Evolutionary conservation across 2,797 vertebrate genomes (phyloP).

Genomic region (Onychomys arenicola): DNA sequence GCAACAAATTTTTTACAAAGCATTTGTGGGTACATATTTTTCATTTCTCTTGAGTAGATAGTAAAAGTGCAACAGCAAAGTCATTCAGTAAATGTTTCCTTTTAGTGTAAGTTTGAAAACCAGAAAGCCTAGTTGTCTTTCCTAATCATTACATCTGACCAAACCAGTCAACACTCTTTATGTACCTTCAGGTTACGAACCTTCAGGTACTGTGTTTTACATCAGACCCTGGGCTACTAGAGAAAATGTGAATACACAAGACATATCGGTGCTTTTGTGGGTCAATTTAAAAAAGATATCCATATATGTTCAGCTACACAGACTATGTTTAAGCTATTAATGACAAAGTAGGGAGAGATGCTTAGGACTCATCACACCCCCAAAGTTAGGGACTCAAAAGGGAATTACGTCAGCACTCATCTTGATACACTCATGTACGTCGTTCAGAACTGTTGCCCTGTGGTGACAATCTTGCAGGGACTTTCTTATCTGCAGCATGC

Average conservation of each 20-base stretch:
- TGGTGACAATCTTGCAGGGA: neutral
- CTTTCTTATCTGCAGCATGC: neutral
- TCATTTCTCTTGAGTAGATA: neutral
- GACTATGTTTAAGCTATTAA: neutral
- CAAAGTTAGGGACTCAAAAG: neutral
- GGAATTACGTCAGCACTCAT: neutral
- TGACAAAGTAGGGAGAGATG: neutral
- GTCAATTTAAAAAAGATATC: neutral
- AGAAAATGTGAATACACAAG: neutral
- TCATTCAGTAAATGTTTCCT: neutral
- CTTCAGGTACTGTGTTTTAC: neutral
- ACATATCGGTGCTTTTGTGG: neutral
- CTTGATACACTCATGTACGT: neutral
- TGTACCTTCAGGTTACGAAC: neutral
- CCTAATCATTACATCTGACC: neutral
- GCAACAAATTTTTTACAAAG: neutral
- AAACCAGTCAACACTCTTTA: neutral
- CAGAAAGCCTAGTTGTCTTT: neutral
- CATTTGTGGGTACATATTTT: neutral
- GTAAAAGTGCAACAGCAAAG: neutral
- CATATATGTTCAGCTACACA: neutral
- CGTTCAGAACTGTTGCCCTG: neutral
- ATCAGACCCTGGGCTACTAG: neutral
- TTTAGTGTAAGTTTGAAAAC: neutral
- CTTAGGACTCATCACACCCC: neutral